A percentile compares a stretch with the other conserved stretches of the same genome.
Evolutionary conservation across 2,888 invertebrate genomes (phyloP).

Genomic region (Axea sp.): DNA sequence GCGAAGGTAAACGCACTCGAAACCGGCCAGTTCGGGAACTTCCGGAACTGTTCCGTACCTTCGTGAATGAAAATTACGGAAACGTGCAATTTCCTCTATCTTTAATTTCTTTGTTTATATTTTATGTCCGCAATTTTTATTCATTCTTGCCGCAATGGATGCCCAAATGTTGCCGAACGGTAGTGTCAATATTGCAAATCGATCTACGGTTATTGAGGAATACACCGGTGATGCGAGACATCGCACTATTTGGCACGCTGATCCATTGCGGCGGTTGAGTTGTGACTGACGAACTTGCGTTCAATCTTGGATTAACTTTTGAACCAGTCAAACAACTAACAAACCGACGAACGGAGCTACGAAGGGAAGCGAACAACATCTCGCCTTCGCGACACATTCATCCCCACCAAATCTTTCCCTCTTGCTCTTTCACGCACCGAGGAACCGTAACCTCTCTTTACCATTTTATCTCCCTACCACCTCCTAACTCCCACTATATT

Average conservation of each 20-base stretch:
- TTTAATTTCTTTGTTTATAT: background rate
- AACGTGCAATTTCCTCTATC: no score
- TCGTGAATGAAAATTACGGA: background rate
- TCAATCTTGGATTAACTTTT: conserved; percentile 59
- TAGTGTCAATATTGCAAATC: conserved; percentile 9
- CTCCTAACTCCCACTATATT: conserved; percentile 47
- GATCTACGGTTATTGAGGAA: conserved; percentile 3
- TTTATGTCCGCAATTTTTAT: background rate
- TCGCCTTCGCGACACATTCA: conserved; percentile 63
- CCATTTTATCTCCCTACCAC: conserved; percentile 49
- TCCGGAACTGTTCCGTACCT: no score
- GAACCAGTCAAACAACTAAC: conserved; percentile 64
- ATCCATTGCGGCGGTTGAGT: conserved; percentile 47
- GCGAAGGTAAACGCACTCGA: background rate
- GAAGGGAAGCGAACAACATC: conserved; percentile 63
- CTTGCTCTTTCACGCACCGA: conserved; percentile 2
- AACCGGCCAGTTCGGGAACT: no score
- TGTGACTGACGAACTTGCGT: conserved; percentile 58
- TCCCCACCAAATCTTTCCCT: conserved; percentile 44
- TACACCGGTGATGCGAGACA: conserved; percentile 15
- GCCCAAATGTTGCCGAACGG: background rate
- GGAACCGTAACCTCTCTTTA: conserved; percentile 28
- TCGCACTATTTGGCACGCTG: conserved; percentile 41
- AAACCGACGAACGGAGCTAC: conserved; percentile 60
- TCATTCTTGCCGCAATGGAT: conserved; percentile 32